phyloP scores from a whole-genome alignment of 1,140 invertebrate genomes.

The Megalonaias nervosa region DNA sequence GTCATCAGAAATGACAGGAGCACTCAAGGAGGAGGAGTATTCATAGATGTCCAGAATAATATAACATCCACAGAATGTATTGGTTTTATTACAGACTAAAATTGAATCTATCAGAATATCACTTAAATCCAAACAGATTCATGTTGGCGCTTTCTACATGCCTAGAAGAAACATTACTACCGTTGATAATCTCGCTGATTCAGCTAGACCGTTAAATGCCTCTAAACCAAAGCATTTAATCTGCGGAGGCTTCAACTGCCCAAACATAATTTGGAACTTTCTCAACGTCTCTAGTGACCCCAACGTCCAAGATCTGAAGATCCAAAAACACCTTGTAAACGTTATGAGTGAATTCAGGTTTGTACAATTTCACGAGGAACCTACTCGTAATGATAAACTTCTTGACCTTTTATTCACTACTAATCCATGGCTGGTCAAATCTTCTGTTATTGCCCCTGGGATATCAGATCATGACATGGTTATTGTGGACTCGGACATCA shows the following conservation, averaged over 20 bases:
- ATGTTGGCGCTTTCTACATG: conserved; percentile 8
- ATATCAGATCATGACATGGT: too few species aligned
- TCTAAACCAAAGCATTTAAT: conserved; percentile 8
- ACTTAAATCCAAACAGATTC: neutral
- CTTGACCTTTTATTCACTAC: conserved; percentile 22
- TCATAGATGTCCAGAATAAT: neutral
- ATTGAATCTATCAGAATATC: conserved; percentile 7
- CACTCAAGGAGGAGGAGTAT: conserved; percentile 3
- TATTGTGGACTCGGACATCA: neutral
- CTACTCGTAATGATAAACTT: conserved; percentile 21
- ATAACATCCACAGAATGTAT: neutral
- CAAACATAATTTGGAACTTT: conserved; percentile 3
- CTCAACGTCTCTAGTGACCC: neutral
- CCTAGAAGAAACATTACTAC: conserved; percentile 2
- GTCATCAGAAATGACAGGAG: neutral
- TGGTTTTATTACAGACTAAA: conserved; percentile 7
- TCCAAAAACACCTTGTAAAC: conserved; percentile 16
- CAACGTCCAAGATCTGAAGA: neutral
- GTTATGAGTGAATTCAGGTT: neutral
- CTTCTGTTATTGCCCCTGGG: neutral
- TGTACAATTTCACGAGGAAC: conserved; percentile 14
- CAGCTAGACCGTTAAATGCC: neutral
- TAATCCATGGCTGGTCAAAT: conserved; percentile 17
- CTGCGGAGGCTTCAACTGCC: conserved; percentile 17
- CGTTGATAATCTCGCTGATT: neutral